Evolutionary conservation across 2,888 invertebrate species (phyloP), one percentile per base, ranked within the genome.

Genomic region (Rotaria sp.): DNA sequence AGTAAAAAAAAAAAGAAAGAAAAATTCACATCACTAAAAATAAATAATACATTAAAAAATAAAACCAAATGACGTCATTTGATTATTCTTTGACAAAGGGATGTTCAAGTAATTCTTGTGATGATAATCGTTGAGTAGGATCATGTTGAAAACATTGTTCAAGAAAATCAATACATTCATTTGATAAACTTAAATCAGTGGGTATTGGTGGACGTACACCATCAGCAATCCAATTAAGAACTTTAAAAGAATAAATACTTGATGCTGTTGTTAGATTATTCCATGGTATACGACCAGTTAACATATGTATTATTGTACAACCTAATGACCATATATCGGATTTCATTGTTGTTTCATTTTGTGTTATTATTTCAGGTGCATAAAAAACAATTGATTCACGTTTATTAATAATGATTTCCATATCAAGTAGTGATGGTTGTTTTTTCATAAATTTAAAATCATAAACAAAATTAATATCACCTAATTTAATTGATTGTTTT

Each of bases 231-330:
- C 41, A 45, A 8, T 80, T n/a, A 13, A 45, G 10, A 45, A 80
- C n/a, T 45, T 45, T 80, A 15, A 41, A 45, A 80, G 45, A 80
- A 80, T 80, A 80, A 45, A 80, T 26, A 26, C 45, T 41, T n/a
- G 45, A 45, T n/a, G 45, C 45, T n/a, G 45, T 45, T 15, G 45
- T n/a, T n/a, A 11, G 45, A 80, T 80, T 80, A 26, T 13, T 45
- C 80, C 80, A 80, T 80, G 80, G 80, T n/a, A 80, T 80, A n/a
- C 26, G 41, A 45, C 80, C 80, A 45, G 80, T 80, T 80, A 80
- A 45, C 80, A 80, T 80, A 45, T 80, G 80, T 10, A 80, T n/a
- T 15, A 80, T 3, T n/a, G 80, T 80, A 45, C 80, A 80, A 80
- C 80, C 80, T 45, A 80, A 45, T 15, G 45, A 45, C 80, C 80